Evolutionary conservation across 2,888 invertebrate species (phyloP), one percentile per base, ranked within the genome.

Genomic region (Ennomos erosarius): DNA sequence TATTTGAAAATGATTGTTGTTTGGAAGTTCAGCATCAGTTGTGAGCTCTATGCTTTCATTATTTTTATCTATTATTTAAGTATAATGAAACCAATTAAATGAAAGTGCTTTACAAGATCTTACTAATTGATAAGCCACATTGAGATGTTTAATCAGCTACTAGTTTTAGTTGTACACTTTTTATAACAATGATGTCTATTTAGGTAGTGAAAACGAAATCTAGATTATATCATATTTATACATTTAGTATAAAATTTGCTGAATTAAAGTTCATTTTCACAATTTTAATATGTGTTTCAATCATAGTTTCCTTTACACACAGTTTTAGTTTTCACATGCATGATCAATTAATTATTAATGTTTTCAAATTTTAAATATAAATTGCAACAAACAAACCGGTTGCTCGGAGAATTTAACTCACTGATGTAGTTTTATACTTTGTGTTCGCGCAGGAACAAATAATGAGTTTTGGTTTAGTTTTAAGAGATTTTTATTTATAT

Each of bases 101-200:
- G 85, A 84, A 90, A 90, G 91, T 91, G 92, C 91, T 91, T 90
- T 90, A 92, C 85, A 88, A 91, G 90, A 92, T 91, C 90, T 92
- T 87, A 90, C 84, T 90, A 90, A 88, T 89, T 85, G 79, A 86
- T 91, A 91, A 90, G 90, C 90, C 88, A 90, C 90, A 86, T 85
- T 89, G 88, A 90, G 88, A 90, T 90, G 90, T 91, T 88, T 90
- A 90, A 90, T 91, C 92, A 90, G 91, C 91, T 91, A 90, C 81
- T 92, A 92, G 92, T 85, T 87, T 90, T 92, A 92, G 92, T 91
- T 91, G 90, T 91, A 92, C 91, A 91, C 92, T 92, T 92, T 92
- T 92, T 91, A 90, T 91, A 90, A 91, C 90, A 91, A 90, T 89
- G 64, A 91, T 90, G 88, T 90, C 90, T 91, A 92, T 90, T 89